Evolutionary conservation across 2,888 invertebrate species (phyloP), one percentile per base, ranked within the genome.

Genomic region (Byasa hedistus): DNA sequence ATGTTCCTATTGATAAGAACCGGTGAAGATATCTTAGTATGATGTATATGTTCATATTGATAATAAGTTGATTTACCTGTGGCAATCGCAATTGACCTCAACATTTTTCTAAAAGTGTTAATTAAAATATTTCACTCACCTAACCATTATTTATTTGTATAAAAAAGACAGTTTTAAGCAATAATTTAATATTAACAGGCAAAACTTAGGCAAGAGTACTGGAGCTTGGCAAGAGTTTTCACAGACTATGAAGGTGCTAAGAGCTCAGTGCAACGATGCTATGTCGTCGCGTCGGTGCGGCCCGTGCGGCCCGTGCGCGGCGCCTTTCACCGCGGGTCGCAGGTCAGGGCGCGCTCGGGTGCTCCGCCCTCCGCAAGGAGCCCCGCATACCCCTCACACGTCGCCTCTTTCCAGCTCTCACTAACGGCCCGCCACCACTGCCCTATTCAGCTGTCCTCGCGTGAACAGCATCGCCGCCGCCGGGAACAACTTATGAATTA

Each of bases 321-420:
- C 89, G 89, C 91, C 91, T 91, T 91, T 91, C 91, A 91, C 91
- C 88, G 83, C 88, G 76, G 91, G 91, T 91, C 91, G 87, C 79
- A 89, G 91, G 91, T 91, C 91, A 91, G 91, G 91, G 91, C 90
- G 91, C 90, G 84, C 91, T 91, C 89, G 87, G 91, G 91, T 88
- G 91, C 91, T 87, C 89, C 89, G 89, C 90, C 89, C 89, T 72
- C 73, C 82, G 83, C 80, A 80, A 76, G 72, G 75, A 76, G 71
- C 73, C 71, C 74, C 70, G 69, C 73, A 70, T 69, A 8, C 73
- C 72, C 73, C 69, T 71, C 75, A 65, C 74, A 69, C 75, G 65
- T 67, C 77, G 72, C 77, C 73, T 78, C 73, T 76, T 72, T 66
- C 61, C 71, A 73, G 70, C 73, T 73, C 70, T 71, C 77, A 76